These are phyloP conservation scores for Caenorhabditis elegans DNA, from an alignment of 1,140 invertebrate species.

Conservation along the genomic window DNA sequence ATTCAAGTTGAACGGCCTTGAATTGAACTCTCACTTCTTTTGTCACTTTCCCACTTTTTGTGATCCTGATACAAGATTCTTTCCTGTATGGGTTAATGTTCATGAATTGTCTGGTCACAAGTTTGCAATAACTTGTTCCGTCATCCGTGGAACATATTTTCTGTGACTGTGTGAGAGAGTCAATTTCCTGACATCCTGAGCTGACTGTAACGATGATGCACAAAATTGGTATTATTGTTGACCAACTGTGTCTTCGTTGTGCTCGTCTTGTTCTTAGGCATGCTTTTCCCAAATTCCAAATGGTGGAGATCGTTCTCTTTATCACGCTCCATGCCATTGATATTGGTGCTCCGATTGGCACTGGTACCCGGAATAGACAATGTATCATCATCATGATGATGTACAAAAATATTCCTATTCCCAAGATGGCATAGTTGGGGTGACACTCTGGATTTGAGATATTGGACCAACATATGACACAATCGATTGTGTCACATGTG, in stretches of 20 bases:
- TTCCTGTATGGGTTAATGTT: neutral
- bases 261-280: no score
- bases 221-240: neutral
- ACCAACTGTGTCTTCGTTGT: neutral
- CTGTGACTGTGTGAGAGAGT: neutral
- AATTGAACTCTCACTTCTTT: neutral
- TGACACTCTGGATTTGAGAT: neutral
- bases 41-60: neutral
- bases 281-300: no score
- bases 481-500: neutral
- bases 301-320: no score
- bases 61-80: neutral
- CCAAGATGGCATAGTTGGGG: neutral
- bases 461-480: neutral
- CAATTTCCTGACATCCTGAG: neutral
- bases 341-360: no score
- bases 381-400: no score
- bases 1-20: neutral
- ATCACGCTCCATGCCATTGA: no score
- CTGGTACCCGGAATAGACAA: no score
- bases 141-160: neutral
- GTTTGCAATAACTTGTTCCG: neutral
- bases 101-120: neutral
- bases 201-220: neutral
- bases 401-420: neutral